These are phyloP conservation scores for Turritopsis dohrnii DNA, from an alignment of 30 jellyfish, hydroid and myxozoan species.

Conservation along the genomic window DNA sequence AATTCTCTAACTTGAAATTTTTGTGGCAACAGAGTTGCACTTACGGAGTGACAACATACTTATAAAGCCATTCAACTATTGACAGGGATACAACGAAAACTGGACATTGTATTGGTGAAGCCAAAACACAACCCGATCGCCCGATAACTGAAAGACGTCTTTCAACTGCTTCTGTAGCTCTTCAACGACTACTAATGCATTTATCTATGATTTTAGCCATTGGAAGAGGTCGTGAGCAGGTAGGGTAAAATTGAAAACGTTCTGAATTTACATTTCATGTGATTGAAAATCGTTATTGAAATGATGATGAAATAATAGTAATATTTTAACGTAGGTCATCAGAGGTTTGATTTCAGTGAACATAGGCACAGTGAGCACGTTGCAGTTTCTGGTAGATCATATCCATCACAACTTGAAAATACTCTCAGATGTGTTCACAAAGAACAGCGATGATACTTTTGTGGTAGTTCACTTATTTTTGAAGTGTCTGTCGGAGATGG, in stretches of 20 bases:
- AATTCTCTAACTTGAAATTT: too few relatives aligned
- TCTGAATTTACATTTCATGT: not conserved
- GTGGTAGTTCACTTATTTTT: conserved; percentile 33
- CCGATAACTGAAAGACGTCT: conserved; percentile 46
- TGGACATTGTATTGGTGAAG: conserved; percentile 53
- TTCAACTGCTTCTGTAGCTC: conserved; percentile 34
- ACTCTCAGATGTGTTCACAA: conserved; percentile 39
- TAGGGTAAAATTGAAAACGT: not conserved
- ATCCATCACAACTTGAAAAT: conserved; percentile 17
- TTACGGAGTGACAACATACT: too few relatives aligned
- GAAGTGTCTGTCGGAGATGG: conserved; percentile 11
- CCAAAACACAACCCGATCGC: conserved; percentile 15
- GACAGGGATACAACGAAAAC: conserved; percentile 45
- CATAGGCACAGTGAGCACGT: not conserved
- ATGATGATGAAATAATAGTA: not conserved
- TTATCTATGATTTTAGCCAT: conserved; percentile 43
- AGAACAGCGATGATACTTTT: conserved; percentile 39
- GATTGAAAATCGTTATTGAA: not conserved
- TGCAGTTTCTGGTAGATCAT: conserved; percentile 39
- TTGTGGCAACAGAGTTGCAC: too few relatives aligned
- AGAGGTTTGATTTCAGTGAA: not conserved
- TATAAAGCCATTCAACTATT: not conserved
- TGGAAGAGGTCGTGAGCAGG: conserved; percentile 22
- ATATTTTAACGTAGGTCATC: not conserved
- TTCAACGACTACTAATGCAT: conserved; percentile 41